Evolutionary conservation across 2,113 vertebrate genomes (phyloP).

Genomic region (Psittacula cyanocephala): DNA sequence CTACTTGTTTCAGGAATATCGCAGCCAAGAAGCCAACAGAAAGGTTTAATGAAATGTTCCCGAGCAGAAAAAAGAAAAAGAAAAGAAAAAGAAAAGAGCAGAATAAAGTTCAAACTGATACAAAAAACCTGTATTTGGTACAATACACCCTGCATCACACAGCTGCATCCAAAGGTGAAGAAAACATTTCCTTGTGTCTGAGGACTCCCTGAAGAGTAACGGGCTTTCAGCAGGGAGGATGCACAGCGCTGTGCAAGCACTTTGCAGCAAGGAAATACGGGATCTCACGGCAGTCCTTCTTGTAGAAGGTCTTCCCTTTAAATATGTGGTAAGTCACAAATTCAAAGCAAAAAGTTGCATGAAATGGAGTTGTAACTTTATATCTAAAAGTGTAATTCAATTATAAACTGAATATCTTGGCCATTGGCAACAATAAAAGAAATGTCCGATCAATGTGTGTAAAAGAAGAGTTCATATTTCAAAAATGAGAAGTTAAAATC

Average conservation of each 20-base stretch:
- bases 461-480: background rate
- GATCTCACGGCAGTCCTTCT: background rate
- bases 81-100: background rate
- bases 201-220: background rate
- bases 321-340: background rate
- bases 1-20: background rate
- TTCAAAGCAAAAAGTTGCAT: background rate
- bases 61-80: background rate
- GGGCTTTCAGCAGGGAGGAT: background rate
- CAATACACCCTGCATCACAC: background rate
- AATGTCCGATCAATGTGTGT: background rate
- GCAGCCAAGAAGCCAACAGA: background rate
- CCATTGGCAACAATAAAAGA: background rate
- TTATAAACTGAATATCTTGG: background rate
- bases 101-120: background rate
- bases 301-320: background rate
- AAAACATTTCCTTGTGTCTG: background rate
- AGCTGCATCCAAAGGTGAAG: background rate
- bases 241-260: fast-evolving
- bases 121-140: background rate
- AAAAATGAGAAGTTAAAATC: background rate
- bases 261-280: background rate
- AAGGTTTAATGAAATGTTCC: background rate
- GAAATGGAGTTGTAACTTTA: background rate
- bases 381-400: background rate